phyloP scores from a whole-genome alignment of 1,140 invertebrate genomes.

The Ridgeia piscesae region DNA sequence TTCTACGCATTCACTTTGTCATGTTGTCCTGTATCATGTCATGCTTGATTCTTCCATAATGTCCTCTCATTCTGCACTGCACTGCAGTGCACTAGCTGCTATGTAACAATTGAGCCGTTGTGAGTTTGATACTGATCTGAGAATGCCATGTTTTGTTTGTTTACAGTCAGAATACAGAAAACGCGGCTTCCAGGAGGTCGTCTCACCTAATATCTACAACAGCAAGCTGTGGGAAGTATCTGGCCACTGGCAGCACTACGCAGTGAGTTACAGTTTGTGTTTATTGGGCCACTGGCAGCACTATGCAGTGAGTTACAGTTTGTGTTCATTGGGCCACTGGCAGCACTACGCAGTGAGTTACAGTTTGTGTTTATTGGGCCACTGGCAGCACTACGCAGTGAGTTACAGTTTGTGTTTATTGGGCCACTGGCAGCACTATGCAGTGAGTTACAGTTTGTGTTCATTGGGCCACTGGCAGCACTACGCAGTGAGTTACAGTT shows the following conservation, averaged over 20 bases:
- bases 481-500: conserved; percentile 69
- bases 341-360: background rate
- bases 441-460: background rate
- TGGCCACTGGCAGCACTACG: conserved; percentile 98
- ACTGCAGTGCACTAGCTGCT: background rate
- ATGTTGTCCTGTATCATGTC: too few relatives aligned
- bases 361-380: background rate
- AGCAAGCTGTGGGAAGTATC: conserved; percentile 95
- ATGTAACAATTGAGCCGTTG: background rate
- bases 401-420: conserved; percentile 62
- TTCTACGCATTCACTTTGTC: too few relatives aligned
- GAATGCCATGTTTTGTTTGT: background rate
- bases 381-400: background rate
- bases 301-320: background rate
- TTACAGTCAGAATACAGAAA: conserved; percentile 79
- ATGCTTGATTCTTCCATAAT: too few relatives aligned
- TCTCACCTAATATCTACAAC: conserved; percentile 97
- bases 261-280: conserved; percentile 57
- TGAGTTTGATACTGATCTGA: background rate
- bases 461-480: conserved; percentile 97
- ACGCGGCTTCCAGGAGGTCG: conserved; percentile 94
- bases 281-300: background rate
- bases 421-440: conserved; percentile 97
- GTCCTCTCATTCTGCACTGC: too few relatives aligned
- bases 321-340: background rate